Conservation (phyloP, 2,113 vertebrate genomes). For the Peromyscus leucopus region DNA sequence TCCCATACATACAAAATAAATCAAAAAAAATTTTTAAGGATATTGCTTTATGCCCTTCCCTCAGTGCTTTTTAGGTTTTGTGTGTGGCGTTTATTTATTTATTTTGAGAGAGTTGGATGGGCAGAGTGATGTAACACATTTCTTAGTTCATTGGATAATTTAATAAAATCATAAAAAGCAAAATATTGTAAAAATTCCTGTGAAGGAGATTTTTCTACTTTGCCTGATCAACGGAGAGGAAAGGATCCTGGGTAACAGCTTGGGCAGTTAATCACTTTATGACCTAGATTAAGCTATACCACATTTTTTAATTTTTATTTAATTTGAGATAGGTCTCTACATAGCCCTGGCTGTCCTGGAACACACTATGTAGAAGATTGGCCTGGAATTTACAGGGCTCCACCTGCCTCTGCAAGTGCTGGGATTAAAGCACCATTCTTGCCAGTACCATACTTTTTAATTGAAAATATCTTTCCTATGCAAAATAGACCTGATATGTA, state of each 20-base stretch:
- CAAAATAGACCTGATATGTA: background rate
- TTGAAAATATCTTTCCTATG: background rate
- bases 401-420: background rate
- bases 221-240: background rate
- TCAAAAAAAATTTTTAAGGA: background rate
- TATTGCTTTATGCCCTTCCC: background rate
- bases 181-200: background rate
- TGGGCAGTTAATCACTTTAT: slow-evolving; percentile 3
- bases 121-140: background rate
- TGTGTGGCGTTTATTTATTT: background rate
- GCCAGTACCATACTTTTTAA: background rate
- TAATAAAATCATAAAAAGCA: background rate
- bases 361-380: background rate
- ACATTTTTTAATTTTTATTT: background rate
- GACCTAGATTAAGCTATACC: background rate
- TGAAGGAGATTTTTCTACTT: background rate
- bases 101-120: background rate
- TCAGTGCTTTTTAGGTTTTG: background rate
- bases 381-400: background rate
- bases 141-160: background rate
- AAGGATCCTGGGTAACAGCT: background rate
- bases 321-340: background rate
- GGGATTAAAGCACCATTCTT: background rate
- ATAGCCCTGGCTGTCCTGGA: background rate
- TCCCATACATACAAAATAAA: background rate